These are phyloP conservation scores for Kryptolebias marmoratus DNA, from an alignment of 2,113 vertebrate species.

Conservation along the genomic window DNA sequence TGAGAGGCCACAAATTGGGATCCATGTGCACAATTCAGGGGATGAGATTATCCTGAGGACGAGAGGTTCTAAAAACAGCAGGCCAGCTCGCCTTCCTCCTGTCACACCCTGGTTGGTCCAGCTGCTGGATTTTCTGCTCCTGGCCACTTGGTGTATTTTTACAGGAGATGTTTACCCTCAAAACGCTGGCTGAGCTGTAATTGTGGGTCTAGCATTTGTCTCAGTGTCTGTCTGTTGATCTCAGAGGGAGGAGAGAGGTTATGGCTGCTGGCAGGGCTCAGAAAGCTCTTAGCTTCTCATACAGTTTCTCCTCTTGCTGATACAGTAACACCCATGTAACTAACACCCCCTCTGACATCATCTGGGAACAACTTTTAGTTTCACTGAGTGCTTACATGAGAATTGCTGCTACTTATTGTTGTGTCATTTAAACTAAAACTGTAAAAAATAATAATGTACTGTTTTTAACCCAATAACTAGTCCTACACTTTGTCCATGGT, in stretches of 20 bases:
- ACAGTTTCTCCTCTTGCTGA: conserved; percentile 31
- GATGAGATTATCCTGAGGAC: conserved; percentile 63
- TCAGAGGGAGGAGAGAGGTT: conserved; percentile 52
- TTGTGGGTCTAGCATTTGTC: conserved; percentile 70
- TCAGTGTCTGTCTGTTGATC: conserved; percentile 57
- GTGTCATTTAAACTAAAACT: background rate
- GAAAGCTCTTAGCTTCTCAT: conserved; percentile 21
- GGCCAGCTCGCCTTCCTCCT: conserved; percentile 48
- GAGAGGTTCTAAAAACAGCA: conserved; percentile 72
- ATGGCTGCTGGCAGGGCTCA: conserved; percentile 50
- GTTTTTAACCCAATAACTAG: background rate
- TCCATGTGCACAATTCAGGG: conserved; percentile 40
- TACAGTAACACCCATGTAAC: background rate
- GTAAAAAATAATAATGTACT: background rate
- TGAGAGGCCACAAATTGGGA: conserved; percentile 71
- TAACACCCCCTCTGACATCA: conserved; percentile 19
- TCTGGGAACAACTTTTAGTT: background rate
- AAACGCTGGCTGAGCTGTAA: conserved; percentile 73
- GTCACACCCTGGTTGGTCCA: conserved; percentile 57
- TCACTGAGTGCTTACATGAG: background rate
- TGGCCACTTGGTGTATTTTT: conserved; percentile 78
- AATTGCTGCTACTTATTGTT: background rate
- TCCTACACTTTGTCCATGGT: too few relatives aligned
- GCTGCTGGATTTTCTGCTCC: conserved; percentile 62
- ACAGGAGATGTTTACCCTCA: conserved; percentile 78